Evolutionary conservation across 2,888 invertebrate genomes (phyloP), one percentile per base, ranked within the genome.

Genomic region (Eulithis testata): DNA sequence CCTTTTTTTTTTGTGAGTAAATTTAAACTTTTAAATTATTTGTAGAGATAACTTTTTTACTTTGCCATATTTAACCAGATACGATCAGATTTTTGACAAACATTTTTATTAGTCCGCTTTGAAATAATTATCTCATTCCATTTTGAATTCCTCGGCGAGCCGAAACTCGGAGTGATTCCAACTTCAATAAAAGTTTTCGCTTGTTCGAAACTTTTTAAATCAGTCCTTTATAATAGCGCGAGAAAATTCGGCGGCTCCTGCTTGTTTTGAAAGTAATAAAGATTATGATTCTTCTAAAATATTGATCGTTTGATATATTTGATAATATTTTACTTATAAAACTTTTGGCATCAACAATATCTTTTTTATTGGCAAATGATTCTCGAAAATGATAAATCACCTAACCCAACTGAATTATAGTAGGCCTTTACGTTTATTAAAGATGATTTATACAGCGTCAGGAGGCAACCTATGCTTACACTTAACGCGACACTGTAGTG

Each of bases 131-230:
- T 70, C 66, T 68, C 69, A 73, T 69, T 73, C 69, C 70, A 66
- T 67, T 68, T 71, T 53, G 56, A 65, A 72, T 73, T 73, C 72
- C 68, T 67, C 62, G 73, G 66, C 63, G 53, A 70, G 69, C 69
- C 73, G 63, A 66, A 73, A 71, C 69, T 65, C 69, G 65, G 64
- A 69, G 69, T 59, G 69, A 71, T 72, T 68, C 65, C 57, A 73
- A 69, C 72, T 73, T 72, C 70, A 70, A 70, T 73, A 72, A 73
- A 71, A 72, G 70, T 72, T 73, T 66, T 59, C 57, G 54, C 69
- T 69, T 71, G 72, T 70, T 70, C 59, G 61, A 58, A 72, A 73
- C 68, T 73, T 73, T 73, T 73, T 72, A 73, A 73, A 72, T 68
- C 69, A 73, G 73, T 69, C 50, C 66, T 66, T 63, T 63, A 60